These are phyloP conservation scores for Drosophila varians DNA, from an alignment of 1,140 invertebrate species.

Conservation along the genomic window DNA sequence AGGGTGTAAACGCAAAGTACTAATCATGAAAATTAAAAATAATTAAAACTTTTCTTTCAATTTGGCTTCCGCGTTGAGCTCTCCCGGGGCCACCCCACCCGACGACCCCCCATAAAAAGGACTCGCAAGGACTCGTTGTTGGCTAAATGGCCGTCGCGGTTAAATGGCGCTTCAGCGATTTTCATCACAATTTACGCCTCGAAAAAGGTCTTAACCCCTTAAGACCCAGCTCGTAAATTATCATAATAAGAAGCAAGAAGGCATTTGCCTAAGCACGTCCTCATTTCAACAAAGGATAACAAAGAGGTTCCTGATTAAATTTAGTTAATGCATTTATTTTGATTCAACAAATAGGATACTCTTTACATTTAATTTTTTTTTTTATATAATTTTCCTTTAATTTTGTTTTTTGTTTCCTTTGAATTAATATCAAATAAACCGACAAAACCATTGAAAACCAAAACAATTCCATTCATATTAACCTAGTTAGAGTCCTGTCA, in stretches of 20 bases:
- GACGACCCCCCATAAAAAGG: constrained; percentile 74
- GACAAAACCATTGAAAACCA: constrained; percentile 17
- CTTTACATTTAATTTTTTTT: no score
- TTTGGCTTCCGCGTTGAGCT: constrained; percentile 35
- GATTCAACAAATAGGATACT: neutral
- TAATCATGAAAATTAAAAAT: constrained; percentile 83
- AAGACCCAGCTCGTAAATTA: constrained; percentile 55
- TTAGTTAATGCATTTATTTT: constrained; percentile 22
- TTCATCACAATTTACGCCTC: constrained; percentile 78
- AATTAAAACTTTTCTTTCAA: constrained; percentile 83
- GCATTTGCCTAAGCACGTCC: neutral
- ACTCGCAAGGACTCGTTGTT: neutral
- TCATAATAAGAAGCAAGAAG: constrained; percentile 32
- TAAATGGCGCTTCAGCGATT: constrained; percentile 81
- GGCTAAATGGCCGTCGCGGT: constrained; percentile 74
- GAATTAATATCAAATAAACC: neutral
- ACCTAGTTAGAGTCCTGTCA: constrained; percentile 41
- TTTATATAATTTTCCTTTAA: neutral
- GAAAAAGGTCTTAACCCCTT: constrained; percentile 54
- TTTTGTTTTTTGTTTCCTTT: neutral
- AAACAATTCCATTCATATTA: constrained; percentile 44
- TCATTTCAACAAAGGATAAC: neutral
- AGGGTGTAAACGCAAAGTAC: constrained; percentile 75
- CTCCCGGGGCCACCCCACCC: no score
- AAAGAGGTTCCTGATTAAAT: constrained; percentile 16